phyloP scores from a whole-genome alignment of 2,797 vertebrate genomes.

The Manis javanica region DNA sequence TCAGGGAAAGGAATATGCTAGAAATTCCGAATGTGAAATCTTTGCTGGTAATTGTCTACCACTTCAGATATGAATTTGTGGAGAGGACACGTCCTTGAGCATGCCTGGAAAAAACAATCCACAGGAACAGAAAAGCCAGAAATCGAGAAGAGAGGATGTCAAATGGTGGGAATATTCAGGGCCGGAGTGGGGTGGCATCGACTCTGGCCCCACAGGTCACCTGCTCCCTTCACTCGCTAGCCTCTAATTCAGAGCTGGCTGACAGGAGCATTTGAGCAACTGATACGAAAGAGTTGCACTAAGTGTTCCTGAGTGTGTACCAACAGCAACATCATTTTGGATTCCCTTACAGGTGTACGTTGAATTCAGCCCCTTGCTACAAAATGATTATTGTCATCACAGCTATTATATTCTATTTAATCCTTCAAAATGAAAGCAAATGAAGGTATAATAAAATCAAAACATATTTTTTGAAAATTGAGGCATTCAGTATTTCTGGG shows the following conservation, averaged over 20 bases:
- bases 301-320: rapidly evolving
- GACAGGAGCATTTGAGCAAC: neutral
- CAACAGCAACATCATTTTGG: neutral
- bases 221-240: rapidly evolving
- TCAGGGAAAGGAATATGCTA: neutral
- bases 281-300: rapidly evolving
- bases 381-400: neutral
- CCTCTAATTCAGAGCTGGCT: neutral
- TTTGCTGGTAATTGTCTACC: neutral
- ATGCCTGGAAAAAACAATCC: neutral
- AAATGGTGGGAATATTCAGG: rapidly evolving
- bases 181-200: rapidly evolving
- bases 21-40: no score
- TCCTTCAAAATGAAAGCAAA: conserved; percentile 68
- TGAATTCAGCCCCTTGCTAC: neutral
- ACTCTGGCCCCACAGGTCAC: rapidly evolving
- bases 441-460: conserved; percentile 57
- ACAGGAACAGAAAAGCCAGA: neutral
- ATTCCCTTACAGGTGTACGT: neutral
- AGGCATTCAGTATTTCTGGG: conserved; percentile 73
- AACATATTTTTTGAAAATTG: conserved; percentile 80
- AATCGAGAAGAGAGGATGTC: neutral
- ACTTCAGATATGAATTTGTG: neutral
- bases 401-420: conserved; percentile 48
- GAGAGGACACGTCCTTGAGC: neutral